Conservation (phyloP, 2,888 invertebrate species). For the Acleris emargana region DNA sequence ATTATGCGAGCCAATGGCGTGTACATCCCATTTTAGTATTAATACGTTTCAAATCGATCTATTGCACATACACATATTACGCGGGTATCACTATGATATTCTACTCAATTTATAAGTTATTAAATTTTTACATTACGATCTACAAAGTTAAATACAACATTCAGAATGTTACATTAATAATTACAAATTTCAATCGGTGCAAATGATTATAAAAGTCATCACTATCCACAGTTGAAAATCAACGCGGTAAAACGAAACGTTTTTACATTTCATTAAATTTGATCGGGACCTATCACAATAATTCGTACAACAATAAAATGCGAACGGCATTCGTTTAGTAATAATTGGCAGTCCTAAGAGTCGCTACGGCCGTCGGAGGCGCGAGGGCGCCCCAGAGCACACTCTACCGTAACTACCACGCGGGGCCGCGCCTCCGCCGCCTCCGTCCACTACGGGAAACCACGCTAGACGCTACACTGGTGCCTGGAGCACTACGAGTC, state of each 20-base stretch:
- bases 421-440: constrained; percentile 20
- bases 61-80: constrained; percentile 77
- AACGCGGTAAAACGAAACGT: constrained; percentile 61
- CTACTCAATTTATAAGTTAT: constrained; percentile 76
- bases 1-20: constrained; percentile 55
- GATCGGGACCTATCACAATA: constrained; percentile 72
- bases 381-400: constrained; percentile 12
- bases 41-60: constrained; percentile 63
- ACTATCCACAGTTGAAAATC: constrained; percentile 61
- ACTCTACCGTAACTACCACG: constrained; percentile 35
- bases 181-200: constrained; percentile 80
- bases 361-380: constrained; percentile 57
- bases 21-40: constrained; percentile 52
- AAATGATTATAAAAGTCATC: constrained; percentile 75
- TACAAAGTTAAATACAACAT: constrained; percentile 81
- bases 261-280: constrained; percentile 62
- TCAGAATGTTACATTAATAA: constrained; percentile 78
- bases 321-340: constrained; percentile 66
- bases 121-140: constrained; percentile 77
- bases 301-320: constrained; percentile 72
- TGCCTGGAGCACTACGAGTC: background rate
- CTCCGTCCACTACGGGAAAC: constrained; percentile 18
- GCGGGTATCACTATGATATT: constrained; percentile 67
- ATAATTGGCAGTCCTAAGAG: constrained; percentile 77
- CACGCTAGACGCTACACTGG: constrained; percentile 22